Evolutionary conservation across 2,797 vertebrate genomes (phyloP), one percentile per base, ranked within the genome.

Genomic region (Arnoldichthys spilopterus): DNA sequence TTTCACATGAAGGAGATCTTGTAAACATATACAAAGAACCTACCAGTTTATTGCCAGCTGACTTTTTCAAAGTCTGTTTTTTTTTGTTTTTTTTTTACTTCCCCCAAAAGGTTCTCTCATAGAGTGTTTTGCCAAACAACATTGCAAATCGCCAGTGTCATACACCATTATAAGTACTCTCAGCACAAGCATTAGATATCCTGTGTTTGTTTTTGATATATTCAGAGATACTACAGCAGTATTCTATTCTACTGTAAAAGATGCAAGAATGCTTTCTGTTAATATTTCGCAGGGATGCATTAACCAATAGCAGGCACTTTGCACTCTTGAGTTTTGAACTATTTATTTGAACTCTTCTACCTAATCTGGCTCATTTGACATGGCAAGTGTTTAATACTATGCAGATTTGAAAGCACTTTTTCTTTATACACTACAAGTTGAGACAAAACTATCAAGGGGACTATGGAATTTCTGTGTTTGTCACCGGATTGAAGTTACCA

Each of bases 301-400:
- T 91, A 89, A 91, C 91, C 87, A 89, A 87, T 92, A 84, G 83
- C 87, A 80, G 94, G 90, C 91, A 92, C 91, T 94, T 88, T 94
- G 91, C 92, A 94, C 92, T 94, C 92, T 89, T 92, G 88, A 83
- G 91, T 91, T 93, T 92, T 94, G 94, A 93, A 93, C 91, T 93
- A 95, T 96, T 96, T 94, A 94, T 94, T 90, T 90, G 87, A 92
- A 91, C 93, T 93, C 93, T 93, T 94, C 92, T 94, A 92, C 93
- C 92, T 95, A 93, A 89, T 90, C 82, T 80, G 76, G 78, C 75
- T 61, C 71, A 74, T 91, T 62, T 90, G 88, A 91, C 87, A 90
- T 93, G 93, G 91, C 93, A 93, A 92, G 92, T 89, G 76, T 91
- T 81, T 37, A 74, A 92, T 91, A 95, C 95, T 96, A 96, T 96